A percentile compares a stretch with the other conserved stretches of the same genome.
phyloP scores from a whole-genome alignment of 2,888 invertebrate genomes.

The Nebria salina region DNA sequence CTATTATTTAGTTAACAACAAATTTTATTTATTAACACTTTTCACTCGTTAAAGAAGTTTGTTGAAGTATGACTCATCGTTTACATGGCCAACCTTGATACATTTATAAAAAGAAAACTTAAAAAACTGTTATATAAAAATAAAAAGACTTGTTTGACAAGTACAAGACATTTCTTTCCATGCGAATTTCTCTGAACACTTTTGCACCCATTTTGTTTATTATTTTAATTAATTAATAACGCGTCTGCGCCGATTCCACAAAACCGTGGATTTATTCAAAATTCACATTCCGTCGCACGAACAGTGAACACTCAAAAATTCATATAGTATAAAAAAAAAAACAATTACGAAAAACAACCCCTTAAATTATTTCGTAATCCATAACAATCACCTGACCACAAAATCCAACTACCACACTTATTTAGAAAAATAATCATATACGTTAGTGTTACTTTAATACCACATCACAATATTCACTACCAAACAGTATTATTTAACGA shows the following conservation, averaged over 20 bases:
- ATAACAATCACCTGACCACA: neutral
- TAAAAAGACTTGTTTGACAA: conserved; percentile 45
- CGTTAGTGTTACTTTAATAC: neutral
- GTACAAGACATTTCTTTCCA: conserved; percentile 31
- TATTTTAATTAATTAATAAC: conserved; percentile 37
- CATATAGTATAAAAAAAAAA: neutral
- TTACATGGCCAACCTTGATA: conserved; percentile 42
- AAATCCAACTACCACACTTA: neutral
- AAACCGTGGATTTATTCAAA: conserved; percentile 10
- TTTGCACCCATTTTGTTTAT: conserved; percentile 44
- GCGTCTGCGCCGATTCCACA: conserved; percentile 30
- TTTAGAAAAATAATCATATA: neutral
- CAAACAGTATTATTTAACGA: neutral
- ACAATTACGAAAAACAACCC: neutral
- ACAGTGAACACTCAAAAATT: neutral
- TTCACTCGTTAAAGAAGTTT: conserved; percentile 29
- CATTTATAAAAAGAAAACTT: conserved; percentile 34
- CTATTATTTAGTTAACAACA: conserved; percentile 31
- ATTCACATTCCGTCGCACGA: neutral
- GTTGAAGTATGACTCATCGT: conserved; percentile 45
- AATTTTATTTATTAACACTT: conserved; percentile 36
- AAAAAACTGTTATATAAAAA: conserved; percentile 38
- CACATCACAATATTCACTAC: neutral
- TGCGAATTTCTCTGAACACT: conserved; percentile 26
- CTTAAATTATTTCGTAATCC: neutral